Percentiles rank a stretch among this genome's conserved stretches.
Evolutionary conservation across 1,140 invertebrate species (phyloP).

Genomic region (Pectinophora gossypiella): DNA sequence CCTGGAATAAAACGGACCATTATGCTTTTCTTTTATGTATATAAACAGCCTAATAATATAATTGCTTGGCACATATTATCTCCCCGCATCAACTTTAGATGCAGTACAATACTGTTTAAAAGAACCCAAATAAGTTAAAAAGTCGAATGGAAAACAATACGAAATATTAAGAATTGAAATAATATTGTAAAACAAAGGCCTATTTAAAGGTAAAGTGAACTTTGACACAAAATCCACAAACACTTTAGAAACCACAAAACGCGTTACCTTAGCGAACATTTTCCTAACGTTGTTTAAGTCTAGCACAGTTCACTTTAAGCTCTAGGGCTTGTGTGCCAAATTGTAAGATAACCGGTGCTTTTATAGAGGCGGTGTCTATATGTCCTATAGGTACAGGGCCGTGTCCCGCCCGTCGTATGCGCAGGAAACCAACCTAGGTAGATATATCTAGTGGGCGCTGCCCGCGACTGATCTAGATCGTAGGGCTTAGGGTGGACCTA

Average conservation of each 20-base stretch:
- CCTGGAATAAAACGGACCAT: conserved; percentile 32
- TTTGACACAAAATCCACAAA: too few species aligned
- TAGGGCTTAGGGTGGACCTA: neutral
- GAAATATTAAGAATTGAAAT: too few species aligned
- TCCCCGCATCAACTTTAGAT: too few species aligned
- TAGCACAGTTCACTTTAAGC: conserved; percentile 46
- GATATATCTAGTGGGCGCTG: conserved; percentile 52
- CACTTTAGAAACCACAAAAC: conserved; percentile 10
- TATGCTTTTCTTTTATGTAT: too few species aligned
- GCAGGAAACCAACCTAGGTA: conserved; percentile 33
- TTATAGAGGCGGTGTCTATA: conserved; percentile 50
- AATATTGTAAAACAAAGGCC: too few species aligned
- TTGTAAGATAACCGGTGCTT: conserved; percentile 55
- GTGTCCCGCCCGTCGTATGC: conserved; percentile 34
- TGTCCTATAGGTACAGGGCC: conserved; percentile 57
- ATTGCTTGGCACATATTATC: too few species aligned
- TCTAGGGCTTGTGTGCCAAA: conserved; percentile 63
- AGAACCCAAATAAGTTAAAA: too few species aligned
- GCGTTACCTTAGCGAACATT: conserved; percentile 67
- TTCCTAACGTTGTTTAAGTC: conserved; percentile 40
- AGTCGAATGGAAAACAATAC: too few species aligned
- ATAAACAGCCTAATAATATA: too few species aligned
- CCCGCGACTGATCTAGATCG: conserved; percentile 44
- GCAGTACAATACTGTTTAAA: too few species aligned
- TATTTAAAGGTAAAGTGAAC: too few species aligned